These are phyloP conservation scores for Actinopyga echinites DNA, from an alignment of 53 echinoderm and acorn worm species.

Conservation along the genomic window DNA sequence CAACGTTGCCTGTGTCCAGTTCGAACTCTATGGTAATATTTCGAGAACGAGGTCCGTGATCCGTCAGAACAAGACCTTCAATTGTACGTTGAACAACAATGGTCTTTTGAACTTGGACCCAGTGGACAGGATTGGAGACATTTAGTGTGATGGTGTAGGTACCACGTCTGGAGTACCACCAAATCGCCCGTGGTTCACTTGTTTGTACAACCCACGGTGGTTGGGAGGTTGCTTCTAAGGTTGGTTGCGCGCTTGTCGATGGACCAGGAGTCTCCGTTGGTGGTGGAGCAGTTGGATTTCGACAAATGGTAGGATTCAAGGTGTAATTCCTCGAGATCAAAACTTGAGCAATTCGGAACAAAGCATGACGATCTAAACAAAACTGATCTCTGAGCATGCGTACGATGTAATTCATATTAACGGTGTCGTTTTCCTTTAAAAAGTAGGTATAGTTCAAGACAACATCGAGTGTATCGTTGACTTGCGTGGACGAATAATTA, in stretches of 20 bases:
- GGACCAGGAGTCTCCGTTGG: conserved; percentile 45
- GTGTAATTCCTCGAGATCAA: conserved; percentile 56
- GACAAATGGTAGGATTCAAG: conserved; percentile 60
- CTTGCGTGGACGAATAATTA: background rate
- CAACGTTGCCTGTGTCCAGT: conserved; percentile 79
- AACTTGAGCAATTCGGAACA: conserved; percentile 49
- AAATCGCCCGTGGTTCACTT: conserved; percentile 66
- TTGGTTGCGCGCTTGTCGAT: conserved; percentile 45
- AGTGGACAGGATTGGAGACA: conserved; percentile 77
- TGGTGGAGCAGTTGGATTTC: conserved; percentile 50
- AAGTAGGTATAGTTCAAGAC: conserved; percentile 61
- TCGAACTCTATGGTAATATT: conserved; percentile 81
- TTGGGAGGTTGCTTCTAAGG: conserved; percentile 39
- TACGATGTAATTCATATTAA: conserved; percentile 53
- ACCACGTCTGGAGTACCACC: conserved; percentile 76
- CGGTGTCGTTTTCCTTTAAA: conserved; percentile 57
- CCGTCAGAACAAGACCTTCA: conserved; percentile 59
- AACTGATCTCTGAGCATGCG: conserved; percentile 46
- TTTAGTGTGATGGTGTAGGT: conserved; percentile 71
- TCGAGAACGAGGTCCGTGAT: conserved; percentile 72
- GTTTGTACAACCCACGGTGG: conserved; percentile 74
- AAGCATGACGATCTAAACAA: conserved; percentile 51
- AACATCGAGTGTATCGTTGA: conserved; percentile 46
- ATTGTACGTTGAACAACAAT: conserved; percentile 64
- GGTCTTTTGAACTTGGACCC: conserved; percentile 63